Evolutionary conservation across 2,888 invertebrate species (phyloP), one percentile per base, ranked within the genome.

Genomic region (Lasioglossum pauxillum): DNA sequence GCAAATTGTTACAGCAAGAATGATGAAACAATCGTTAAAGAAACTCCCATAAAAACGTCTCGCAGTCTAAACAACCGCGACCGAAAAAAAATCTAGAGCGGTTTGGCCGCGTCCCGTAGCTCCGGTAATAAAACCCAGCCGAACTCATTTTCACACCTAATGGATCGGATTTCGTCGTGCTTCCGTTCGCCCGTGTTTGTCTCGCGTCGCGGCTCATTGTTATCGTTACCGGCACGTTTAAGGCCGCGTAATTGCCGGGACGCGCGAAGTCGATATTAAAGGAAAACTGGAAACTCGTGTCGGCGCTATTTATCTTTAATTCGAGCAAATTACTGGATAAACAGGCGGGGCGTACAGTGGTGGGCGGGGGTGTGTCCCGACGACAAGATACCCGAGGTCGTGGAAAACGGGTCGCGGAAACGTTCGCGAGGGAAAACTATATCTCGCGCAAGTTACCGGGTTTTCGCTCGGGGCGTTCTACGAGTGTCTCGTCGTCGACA

Each of bases 271-370:
- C 49, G 27, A 41, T 41, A 71, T 41, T 41, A n/a, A 71, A 79
- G 53, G 86, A 60, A 77, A 86, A 79, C 67, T 53, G 71, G 53
- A 57, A 75, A 53, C 46, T 44, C 49, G 67, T 67, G 73, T 57
- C 44, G 71, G 2, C 35, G 19, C 31, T 78, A 60, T 78, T 74
- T 82, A 74, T 74, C 74, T 78, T 78, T 74, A 74, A 78, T 69
- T 57, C 53, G 78, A 67, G 75, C 23, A 80, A 57, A 78, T 83
- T 79, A 78, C 49, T 87, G 57, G 67, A 67, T 72, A 83, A 87
- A 83, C 72, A 83, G 23, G 19, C 4, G 49, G 35, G 23, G 23
- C 23, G 53, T 53, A 23, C 53, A n/a, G 23, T 1, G 53, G 53
- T 53, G 23, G 23, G 10, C 8, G 67, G 38, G 60, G 64, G 60